Conservation (phyloP, 2,797 vertebrate genomes). For the Acipenser transmontanus region DNA sequence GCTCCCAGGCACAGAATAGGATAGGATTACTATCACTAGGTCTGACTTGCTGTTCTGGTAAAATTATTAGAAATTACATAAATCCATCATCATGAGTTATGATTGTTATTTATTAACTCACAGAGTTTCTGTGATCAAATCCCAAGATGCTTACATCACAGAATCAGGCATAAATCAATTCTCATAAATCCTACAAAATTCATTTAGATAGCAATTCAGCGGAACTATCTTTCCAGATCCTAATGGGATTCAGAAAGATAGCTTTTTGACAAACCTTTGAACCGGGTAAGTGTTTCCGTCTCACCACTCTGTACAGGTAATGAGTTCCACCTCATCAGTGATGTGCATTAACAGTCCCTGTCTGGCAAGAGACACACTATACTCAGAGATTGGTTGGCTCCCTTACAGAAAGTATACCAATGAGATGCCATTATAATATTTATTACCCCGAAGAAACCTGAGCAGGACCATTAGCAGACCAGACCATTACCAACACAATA, state of each 20-base stretch:
- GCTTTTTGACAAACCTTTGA: slow-evolving; percentile 20
- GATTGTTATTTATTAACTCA: slow-evolving; percentile 2
- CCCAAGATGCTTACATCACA: slow-evolving; percentile 18
- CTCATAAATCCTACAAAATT: slow-evolving; percentile 29
- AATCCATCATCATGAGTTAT: background rate
- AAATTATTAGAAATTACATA: background rate
- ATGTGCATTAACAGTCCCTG: background rate
- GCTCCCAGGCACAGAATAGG: too few relatives aligned
- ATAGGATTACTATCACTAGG: background rate
- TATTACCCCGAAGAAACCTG: too few relatives aligned
- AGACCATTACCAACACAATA: too few relatives aligned
- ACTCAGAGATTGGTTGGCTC: too few relatives aligned
- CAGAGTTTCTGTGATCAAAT: background rate
- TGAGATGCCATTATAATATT: too few relatives aligned
- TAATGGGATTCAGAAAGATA: slow-evolving; percentile 22
- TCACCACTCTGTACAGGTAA: slow-evolving; percentile 2
- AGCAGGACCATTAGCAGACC: too few relatives aligned
- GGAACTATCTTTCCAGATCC: slow-evolving; percentile 6
- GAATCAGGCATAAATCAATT: slow-evolving; percentile 38
- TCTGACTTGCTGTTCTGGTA: background rate
- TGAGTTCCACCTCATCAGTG: slow-evolving; percentile 31
- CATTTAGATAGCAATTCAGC: slow-evolving; percentile 21
- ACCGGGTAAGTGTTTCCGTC: slow-evolving; percentile 19
- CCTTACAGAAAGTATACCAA: too few relatives aligned
- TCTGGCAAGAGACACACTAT: background rate